Evolutionary conservation across 2,113 vertebrate species (phyloP).

Genomic region (Embiotoca jacksoni): DNA sequence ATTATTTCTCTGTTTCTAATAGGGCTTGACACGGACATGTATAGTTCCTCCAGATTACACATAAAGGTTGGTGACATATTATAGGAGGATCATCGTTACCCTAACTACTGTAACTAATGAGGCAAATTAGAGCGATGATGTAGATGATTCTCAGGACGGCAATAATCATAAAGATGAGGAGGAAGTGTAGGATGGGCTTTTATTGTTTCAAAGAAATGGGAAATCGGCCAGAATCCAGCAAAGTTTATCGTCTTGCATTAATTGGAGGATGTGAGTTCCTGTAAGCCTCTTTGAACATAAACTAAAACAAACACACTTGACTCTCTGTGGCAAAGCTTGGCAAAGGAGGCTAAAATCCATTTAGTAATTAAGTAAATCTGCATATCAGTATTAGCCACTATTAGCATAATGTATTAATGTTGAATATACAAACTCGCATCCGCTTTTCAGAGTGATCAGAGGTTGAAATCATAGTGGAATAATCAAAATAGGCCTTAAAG

Average conservation of each 20-base stretch:
- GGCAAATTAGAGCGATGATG: slow-evolving; percentile 73
- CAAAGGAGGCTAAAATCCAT: slow-evolving; percentile 76
- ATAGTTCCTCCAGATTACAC: slow-evolving; percentile 60
- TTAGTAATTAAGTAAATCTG: slow-evolving; percentile 84
- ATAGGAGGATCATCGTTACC: slow-evolving; percentile 66
- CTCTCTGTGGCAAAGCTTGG: slow-evolving; percentile 68
- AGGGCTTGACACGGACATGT: slow-evolving; percentile 45
- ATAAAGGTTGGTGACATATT: slow-evolving; percentile 66
- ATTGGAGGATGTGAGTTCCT: slow-evolving; percentile 65
- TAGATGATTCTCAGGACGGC: slow-evolving; percentile 58
- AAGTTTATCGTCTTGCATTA: slow-evolving; percentile 73
- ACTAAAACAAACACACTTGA: slow-evolving; percentile 81
- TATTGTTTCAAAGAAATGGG: slow-evolving; percentile 62
- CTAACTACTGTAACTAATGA: slow-evolving; percentile 80
- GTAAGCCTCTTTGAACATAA: slow-evolving; percentile 76
- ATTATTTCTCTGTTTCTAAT: slow-evolving; percentile 65
- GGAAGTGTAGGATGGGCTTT: slow-evolving; percentile 59
- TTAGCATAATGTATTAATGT: slow-evolving; percentile 81
- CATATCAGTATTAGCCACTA: slow-evolving; percentile 83
- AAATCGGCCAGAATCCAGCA: slow-evolving; percentile 63
- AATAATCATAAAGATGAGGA: slow-evolving; percentile 68
- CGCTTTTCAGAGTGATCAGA: slow-evolving; percentile 74
- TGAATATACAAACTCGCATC: slow-evolving; percentile 74
- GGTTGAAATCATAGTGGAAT: slow-evolving; percentile 76
- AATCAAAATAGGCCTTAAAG: slow-evolving; percentile 83